A percentile compares a stretch with the other conserved stretches of the same genome.
Evolutionary conservation across 2,888 invertebrate genomes (phyloP).

Genomic region (Drosophila acutilabella): DNA sequence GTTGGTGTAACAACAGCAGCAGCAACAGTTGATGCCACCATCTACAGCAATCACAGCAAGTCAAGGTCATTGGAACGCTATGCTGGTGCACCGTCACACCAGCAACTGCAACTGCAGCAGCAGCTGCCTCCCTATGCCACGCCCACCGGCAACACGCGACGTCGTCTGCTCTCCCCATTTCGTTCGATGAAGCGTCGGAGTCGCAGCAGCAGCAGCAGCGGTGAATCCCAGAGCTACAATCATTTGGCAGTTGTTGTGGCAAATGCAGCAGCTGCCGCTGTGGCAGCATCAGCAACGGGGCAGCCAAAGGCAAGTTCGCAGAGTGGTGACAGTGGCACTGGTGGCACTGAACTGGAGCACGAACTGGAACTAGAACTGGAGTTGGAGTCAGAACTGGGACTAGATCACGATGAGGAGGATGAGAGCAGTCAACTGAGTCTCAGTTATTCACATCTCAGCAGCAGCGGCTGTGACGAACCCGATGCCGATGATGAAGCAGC

Average conservation of each 20-base stretch:
- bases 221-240: constrained; percentile 68
- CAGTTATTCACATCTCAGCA: constrained; percentile 82
- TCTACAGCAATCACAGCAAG: constrained; percentile 68
- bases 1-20: constrained; percentile 12
- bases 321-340: constrained; percentile 82
- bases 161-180: constrained; percentile 80
- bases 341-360: constrained; percentile 82
- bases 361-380: constrained; percentile 68
- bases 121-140: constrained; percentile 66
- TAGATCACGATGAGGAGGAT: constrained; percentile 60
- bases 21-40: constrained; percentile 37
- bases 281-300: constrained; percentile 42
- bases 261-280: constrained; percentile 47
- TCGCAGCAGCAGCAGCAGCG: constrained; percentile 83
- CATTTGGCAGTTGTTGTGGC: constrained; percentile 62
- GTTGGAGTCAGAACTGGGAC: constrained; percentile 18
- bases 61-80: constrained; percentile 83
- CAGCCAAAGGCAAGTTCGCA: constrained; percentile 75
- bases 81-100: constrained; percentile 74
- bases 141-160: constrained; percentile 73
- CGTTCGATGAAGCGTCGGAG: constrained; percentile 82
- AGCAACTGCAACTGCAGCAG: constrained; percentile 29
- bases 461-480: constrained; percentile 72
- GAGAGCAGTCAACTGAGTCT: constrained; percentile 80
- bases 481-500: constrained; percentile 51